phyloP scores from a whole-genome alignment of 2,888 invertebrate genomes.

The Rotaria macrura region DNA sequence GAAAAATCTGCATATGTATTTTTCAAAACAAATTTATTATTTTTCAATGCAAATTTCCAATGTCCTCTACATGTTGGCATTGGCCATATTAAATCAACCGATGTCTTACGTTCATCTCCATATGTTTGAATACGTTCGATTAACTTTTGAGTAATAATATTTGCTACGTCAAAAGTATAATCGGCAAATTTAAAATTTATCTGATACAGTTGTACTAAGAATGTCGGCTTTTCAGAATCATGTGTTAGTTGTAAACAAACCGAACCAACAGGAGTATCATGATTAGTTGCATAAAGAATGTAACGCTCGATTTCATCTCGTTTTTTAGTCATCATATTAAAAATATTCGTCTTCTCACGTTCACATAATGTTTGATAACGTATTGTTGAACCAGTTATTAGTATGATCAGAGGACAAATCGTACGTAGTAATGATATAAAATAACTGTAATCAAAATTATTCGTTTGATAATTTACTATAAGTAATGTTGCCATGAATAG shows the following conservation, averaged over 20 bases:
- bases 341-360: background rate
- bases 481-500: background rate
- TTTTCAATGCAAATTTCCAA: background rate
- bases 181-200: background rate
- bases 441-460: background rate
- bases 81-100: background rate
- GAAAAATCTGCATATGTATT: background rate
- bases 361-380: slow-evolving; percentile 4
- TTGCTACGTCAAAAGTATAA: background rate
- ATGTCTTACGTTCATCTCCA: background rate
- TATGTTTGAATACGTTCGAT: background rate
- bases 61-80: slow-evolving; percentile 4
- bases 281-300: background rate
- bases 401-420: background rate
- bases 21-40: background rate
- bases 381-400: background rate
- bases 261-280: background rate
- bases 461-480: background rate
- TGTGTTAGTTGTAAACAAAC: background rate
- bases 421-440: background rate
- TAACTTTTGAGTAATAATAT: background rate
- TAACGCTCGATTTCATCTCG: background rate
- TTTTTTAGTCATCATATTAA: background rate
- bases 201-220: background rate
- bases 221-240: background rate